Conservation (phyloP, 2,888 invertebrate genomes). For the Morpho achilles region DNA sequence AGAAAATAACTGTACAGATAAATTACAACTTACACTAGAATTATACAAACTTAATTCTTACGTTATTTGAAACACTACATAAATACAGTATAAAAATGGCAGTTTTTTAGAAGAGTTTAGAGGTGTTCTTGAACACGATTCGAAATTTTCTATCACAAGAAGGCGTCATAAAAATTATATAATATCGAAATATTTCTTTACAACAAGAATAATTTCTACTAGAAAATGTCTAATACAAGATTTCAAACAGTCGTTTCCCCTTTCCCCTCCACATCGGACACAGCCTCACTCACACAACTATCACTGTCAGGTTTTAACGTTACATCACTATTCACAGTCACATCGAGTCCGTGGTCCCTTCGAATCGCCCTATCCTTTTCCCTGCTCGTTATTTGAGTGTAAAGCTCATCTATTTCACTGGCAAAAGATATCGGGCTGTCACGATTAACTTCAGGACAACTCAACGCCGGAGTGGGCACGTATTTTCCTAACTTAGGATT, state of each 20-base stretch:
- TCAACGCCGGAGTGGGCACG: constrained; percentile 59
- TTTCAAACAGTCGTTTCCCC: constrained; percentile 63
- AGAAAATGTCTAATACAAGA: constrained; percentile 8
- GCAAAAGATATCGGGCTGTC: constrained; percentile 67
- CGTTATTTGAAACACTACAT: constrained; percentile 36
- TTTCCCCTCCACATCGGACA: constrained; percentile 58
- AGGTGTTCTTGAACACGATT: neutral
- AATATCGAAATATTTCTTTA: constrained; percentile 16
- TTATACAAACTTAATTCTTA: constrained; percentile 33
- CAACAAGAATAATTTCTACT: constrained; percentile 15
- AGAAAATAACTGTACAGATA: constrained; percentile 32
- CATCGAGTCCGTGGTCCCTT: constrained; percentile 53
- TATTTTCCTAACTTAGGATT: constrained; percentile 64
- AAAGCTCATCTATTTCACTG: constrained; percentile 83
- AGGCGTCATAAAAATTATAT: neutral
- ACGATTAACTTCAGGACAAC: constrained; percentile 68
- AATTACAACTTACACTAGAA: constrained; percentile 35
- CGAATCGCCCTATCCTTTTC: constrained; percentile 51
- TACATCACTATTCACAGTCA: constrained; percentile 66
- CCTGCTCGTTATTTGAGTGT: constrained; percentile 82
- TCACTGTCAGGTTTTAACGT: constrained; percentile 70
- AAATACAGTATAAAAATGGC: constrained; percentile 17
- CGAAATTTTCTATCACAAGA: constrained; percentile 1
- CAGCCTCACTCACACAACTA: constrained; percentile 71
- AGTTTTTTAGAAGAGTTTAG: constrained; percentile 12